Evolutionary conservation across 1,140 invertebrate genomes (phyloP).

Genomic region (Orchesella cincta): DNA sequence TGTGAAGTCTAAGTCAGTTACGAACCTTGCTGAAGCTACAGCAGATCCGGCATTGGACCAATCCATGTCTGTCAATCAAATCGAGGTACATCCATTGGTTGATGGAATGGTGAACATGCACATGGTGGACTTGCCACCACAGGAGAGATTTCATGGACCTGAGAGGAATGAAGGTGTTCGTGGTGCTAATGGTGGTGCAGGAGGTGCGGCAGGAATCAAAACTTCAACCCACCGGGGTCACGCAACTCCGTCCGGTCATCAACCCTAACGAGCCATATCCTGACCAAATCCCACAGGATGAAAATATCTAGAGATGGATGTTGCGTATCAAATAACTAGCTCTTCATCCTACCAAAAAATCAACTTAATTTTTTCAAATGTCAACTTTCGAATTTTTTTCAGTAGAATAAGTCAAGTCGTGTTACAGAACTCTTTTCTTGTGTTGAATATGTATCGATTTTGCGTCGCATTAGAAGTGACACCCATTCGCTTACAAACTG

Average conservation of each 20-base stretch:
- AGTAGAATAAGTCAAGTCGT: too few relatives aligned
- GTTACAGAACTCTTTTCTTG: too few relatives aligned
- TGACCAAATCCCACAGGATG: slow-evolving; percentile 39
- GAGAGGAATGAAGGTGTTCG: background rate
- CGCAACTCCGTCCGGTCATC: slow-evolving; percentile 24
- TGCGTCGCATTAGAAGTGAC: too few relatives aligned
- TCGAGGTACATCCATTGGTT: slow-evolving; percentile 41
- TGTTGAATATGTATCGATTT: too few relatives aligned
- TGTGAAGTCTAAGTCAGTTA: slow-evolving; percentile 91
- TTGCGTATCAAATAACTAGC: too few relatives aligned
- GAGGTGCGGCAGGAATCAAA: background rate
- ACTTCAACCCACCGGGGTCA: slow-evolving; percentile 39
- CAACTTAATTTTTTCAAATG: too few relatives aligned
- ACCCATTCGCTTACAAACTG: too few relatives aligned
- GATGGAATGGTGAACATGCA: slow-evolving; percentile 37
- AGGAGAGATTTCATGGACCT: background rate
- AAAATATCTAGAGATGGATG: too few relatives aligned
- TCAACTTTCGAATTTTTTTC: too few relatives aligned
- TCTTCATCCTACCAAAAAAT: too few relatives aligned
- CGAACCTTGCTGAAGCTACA: slow-evolving; percentile 88
- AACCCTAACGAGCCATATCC: slow-evolving; percentile 38
- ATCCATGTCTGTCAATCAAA: slow-evolving; percentile 39
- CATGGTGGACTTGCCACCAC: background rate
- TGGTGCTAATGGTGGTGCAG: background rate
- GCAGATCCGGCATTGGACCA: slow-evolving; percentile 74